Conservation (phyloP, 2,113 vertebrate species). For the Muntiacus muntjak region DNA sequence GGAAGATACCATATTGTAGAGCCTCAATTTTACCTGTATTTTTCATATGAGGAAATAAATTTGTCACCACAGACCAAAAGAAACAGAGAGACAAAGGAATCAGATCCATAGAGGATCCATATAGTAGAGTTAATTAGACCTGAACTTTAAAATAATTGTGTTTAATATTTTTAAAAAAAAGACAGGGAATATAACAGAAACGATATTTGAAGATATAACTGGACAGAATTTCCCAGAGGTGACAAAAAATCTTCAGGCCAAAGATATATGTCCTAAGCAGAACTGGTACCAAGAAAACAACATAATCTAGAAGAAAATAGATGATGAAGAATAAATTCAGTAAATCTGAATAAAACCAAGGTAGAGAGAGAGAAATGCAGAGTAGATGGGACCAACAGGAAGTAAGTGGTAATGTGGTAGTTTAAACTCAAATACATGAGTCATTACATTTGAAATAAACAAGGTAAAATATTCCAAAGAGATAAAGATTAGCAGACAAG, state of each 20-base stretch:
- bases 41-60: background rate
- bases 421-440: slow-evolving; percentile 10
- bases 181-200: background rate
- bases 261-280: background rate
- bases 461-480: slow-evolving; percentile 3
- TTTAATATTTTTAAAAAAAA: background rate
- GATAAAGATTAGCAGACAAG: background rate
- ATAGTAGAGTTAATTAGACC: background rate
- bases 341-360: background rate
- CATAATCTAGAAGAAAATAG: background rate
- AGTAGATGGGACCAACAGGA: background rate
- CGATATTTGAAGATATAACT: background rate
- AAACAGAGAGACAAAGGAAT: background rate
- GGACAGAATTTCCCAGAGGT: background rate
- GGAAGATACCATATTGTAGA: background rate
- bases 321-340: background rate
- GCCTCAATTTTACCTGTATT: background rate
- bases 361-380: background rate
- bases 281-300: background rate
- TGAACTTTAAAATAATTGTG: background rate
- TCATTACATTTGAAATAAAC: slow-evolving; percentile 19
- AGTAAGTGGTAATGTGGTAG: background rate
- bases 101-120: background rate
- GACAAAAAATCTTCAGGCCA: background rate
- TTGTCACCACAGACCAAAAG: background rate